Conservation (phyloP, 64 coral and sea anemone genomes). For the Pocillopora damicornis region DNA sequence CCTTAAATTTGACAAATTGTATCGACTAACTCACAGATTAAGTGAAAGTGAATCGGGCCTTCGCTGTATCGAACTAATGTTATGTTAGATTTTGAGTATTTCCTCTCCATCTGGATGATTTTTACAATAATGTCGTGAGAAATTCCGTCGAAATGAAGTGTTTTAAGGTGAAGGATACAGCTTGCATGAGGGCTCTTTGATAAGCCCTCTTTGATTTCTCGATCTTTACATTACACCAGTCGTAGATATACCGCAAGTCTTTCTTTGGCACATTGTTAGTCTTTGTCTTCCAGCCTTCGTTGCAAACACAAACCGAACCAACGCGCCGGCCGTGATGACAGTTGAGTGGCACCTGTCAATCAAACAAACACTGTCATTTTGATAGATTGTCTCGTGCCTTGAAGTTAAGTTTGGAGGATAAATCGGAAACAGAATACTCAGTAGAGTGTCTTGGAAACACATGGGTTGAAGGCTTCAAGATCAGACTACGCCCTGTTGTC, state of each 20-base stretch:
- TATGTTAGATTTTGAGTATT: too few relatives aligned
- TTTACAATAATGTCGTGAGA: neutral
- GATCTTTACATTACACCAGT: slow-evolving; percentile 90
- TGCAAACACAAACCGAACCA: slow-evolving; percentile 86
- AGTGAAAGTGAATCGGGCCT: too few relatives aligned
- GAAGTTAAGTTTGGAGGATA: too few relatives aligned
- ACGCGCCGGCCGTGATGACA: slow-evolving; percentile 85
- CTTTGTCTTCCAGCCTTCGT: slow-evolving; percentile 90
- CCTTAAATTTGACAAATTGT: too few relatives aligned
- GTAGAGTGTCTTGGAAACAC: too few relatives aligned
- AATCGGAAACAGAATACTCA: too few relatives aligned
- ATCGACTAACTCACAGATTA: too few relatives aligned
- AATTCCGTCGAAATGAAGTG: too few relatives aligned
- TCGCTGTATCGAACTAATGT: too few relatives aligned
- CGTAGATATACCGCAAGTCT: slow-evolving; percentile 61
- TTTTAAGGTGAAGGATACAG: slow-evolving; percentile 72
- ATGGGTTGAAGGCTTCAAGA: too few relatives aligned
- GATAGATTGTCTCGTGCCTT: neutral
- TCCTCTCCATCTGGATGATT: neutral
- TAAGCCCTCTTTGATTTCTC: slow-evolving; percentile 1
- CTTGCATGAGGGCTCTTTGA: slow-evolving; percentile 53
- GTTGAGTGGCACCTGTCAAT: slow-evolving; percentile 78
- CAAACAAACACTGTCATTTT: neutral
- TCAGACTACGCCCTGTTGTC: too few relatives aligned
- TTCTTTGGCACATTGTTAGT: slow-evolving; percentile 69